Evolutionary conservation across 2,888 invertebrate species (phyloP).

Genomic region (Rotaria sp.): DNA sequence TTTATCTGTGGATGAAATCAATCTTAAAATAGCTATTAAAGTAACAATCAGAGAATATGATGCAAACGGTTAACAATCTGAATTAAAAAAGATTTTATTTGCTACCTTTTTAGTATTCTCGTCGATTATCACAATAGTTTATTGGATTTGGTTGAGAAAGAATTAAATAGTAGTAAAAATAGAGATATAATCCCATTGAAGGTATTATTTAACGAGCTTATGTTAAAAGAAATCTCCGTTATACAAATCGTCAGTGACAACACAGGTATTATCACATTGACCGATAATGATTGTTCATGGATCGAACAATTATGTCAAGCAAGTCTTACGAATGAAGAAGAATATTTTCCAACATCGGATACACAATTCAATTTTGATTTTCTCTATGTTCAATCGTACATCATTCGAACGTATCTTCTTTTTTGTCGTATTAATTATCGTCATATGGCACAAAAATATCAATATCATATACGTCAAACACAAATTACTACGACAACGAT

Average conservation of each 20-base stretch:
- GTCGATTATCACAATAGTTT: not conserved
- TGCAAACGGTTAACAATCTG: no score
- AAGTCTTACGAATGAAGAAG: not conserved
- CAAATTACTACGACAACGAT: no score
- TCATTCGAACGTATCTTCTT: not conserved
- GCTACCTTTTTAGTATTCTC: not conserved
- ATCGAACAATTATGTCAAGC: not conserved
- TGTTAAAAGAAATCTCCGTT: not conserved
- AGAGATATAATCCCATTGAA: not conserved
- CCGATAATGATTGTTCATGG: not conserved
- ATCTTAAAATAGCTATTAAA: no score
- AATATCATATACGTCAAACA: not conserved
- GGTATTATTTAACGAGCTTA: not conserved
- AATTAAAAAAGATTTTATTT: no score
- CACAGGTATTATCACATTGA: not conserved
- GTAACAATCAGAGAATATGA: no score
- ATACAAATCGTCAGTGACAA: not conserved
- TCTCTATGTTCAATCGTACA: not conserved
- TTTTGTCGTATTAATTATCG: constrained; percentile 2
- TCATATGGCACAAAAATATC: not conserved
- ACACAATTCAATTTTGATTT: not conserved
- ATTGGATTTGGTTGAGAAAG: not conserved
- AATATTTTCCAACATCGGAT: not conserved
- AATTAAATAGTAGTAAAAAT: not conserved
- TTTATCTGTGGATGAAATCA: no score